These are phyloP conservation scores for Syngnathus rostellatus DNA, from an alignment of 2,797 vertebrate species.

Conservation along the genomic window DNA sequence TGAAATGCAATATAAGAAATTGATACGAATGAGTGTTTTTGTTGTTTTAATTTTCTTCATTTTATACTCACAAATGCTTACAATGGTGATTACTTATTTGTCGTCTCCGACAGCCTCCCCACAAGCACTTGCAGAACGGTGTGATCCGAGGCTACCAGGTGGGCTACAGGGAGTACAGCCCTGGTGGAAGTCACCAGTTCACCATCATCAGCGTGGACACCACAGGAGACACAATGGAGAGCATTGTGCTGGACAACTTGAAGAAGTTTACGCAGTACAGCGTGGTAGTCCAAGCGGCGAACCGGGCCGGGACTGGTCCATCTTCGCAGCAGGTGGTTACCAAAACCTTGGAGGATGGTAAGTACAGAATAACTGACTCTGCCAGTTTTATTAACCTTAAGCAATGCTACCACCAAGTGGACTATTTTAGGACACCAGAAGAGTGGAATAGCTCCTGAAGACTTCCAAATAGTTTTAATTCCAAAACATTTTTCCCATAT, in stretches of 20 bases:
- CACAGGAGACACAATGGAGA: constrained; percentile 86
- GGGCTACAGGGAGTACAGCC: constrained; percentile 94
- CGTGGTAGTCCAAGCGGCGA: constrained; percentile 95
- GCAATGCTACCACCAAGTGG: too few species aligned
- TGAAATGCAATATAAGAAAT: not conserved
- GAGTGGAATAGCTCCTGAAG: too few species aligned
- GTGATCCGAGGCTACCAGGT: constrained; percentile 97
- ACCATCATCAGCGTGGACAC: constrained; percentile 94
- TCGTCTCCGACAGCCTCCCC: constrained; percentile 75
- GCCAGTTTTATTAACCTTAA: too few species aligned
- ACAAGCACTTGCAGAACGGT: constrained; percentile 92
- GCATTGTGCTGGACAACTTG: constrained; percentile 87
- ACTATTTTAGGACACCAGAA: too few species aligned
- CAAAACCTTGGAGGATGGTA: constrained; percentile 94
- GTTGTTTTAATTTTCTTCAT: not conserved
- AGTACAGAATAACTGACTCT: constrained; percentile 20
- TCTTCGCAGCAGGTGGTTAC: constrained; percentile 97
- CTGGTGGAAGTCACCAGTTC: constrained; percentile 92
- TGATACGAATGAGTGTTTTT: not conserved
- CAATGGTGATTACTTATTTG: not conserved
- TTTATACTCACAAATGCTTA: not conserved
- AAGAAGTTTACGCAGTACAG: constrained; percentile 98
- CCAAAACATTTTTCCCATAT: too few species aligned
- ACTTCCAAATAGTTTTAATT: too few species aligned
- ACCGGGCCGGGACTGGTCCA: constrained; percentile 91